Base-by-base conservation (phyloP, 2,113 vertebrate genomes). In the Hippocampus barbouri region DNA sequence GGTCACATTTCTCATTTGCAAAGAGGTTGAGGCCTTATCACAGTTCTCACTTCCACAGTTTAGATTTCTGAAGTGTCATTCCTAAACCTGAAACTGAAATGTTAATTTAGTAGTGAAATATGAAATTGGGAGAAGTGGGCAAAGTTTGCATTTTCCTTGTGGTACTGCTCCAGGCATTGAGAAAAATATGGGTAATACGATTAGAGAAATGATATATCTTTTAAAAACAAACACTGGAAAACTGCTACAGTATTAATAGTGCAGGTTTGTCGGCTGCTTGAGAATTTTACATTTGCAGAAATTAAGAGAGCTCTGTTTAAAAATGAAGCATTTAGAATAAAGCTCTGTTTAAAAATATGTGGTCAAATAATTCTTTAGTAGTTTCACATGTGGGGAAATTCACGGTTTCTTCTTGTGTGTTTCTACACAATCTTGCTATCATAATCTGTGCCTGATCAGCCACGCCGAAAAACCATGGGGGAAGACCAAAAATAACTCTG, bases 371-470 rank as follows among this genome's bases (percentile, higher is more conserved):
- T 54, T 2, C 4, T 18, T 49, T 54, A 11, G 8, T n/a, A n/a
- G 18, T 23, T 54, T 15, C 53, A 54, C 53, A 54, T 3, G 53
- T n/a, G 53, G 12, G 5, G 15, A 60, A 38, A 2, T 34, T 62
- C 30, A 61, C 2, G 27, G 5, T 15, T 61, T 34, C 25, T 68
- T 63, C 61, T 20, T 57, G 70, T 77, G 21, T 75, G 70, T 43
- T 20, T 67, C 34, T 68, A 40, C 43, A 5, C 21, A 64, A 57
- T 53, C 38, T 70, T 69, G 49, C 73, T 74, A 70, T 49, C 51
- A 70, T 73, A 62, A 47, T 66, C 5, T 47, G 43, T 75, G 76
- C 66, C 68, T 59, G 21, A 73, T 76, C 60, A 77, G 60, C 20
- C 68, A 74, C 51, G 66, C 61, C 72, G 73, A 56, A 71, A 69